Conservation (phyloP, 2,113 vertebrate genomes). For the Otocyon megalotis region DNA sequence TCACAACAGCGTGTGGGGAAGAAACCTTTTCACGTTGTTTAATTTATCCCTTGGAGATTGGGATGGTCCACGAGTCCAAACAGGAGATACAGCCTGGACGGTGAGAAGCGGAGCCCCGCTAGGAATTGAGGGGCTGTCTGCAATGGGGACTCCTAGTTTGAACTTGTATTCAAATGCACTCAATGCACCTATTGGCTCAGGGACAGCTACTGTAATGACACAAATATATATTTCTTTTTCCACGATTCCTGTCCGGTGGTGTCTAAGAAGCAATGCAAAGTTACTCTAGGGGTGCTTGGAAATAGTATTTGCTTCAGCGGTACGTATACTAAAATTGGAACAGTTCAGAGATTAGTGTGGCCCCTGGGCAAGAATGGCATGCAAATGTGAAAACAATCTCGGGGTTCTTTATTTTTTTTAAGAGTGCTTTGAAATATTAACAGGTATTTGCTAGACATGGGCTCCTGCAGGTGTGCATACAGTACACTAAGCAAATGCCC, state of each 20-base stretch:
- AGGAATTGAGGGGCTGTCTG: not conserved
- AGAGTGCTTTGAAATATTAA: not conserved
- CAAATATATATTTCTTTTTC: not conserved
- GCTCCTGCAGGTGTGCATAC: not conserved
- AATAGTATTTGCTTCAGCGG: not conserved
- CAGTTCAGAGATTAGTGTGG: not conserved
- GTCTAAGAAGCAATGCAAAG: slow-evolving; percentile 41
- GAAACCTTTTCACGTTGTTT: slow-evolving; percentile 39
- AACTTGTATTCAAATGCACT: not conserved
- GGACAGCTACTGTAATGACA: not conserved
- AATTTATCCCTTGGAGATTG: slow-evolving; percentile 54
- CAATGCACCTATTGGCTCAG: not conserved
- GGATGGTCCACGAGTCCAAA: not conserved
- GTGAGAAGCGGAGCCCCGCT: not conserved
- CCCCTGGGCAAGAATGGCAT: not conserved
- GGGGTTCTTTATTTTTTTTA: no score
- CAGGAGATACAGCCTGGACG: not conserved
- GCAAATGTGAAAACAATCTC: not conserved
- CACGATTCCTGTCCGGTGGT: not conserved
- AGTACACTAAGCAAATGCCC: not conserved
- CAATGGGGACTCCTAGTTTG: not conserved
- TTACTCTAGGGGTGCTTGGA: not conserved
- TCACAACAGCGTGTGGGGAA: slow-evolving; percentile 42
- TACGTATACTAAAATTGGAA: not conserved
- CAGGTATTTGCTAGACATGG: not conserved